Percentiles rank a stretch among this genome's conserved stretches.
Evolutionary conservation across 2,797 vertebrate genomes (phyloP).

Genomic region (Synaphobranchus kaupii): DNA sequence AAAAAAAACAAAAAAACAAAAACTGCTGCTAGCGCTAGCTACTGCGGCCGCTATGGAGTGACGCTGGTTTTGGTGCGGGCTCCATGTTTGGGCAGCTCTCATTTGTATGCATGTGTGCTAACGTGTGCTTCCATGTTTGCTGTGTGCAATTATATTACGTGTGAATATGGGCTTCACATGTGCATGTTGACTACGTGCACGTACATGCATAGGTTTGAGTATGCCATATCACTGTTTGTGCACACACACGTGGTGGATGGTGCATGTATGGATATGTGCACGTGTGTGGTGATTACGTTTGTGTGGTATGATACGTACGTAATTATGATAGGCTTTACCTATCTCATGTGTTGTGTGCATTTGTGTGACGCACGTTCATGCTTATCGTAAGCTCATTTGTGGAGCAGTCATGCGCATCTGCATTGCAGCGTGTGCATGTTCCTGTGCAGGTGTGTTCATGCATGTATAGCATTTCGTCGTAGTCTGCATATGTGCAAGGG

Average conservation of each 20-base stretch:
- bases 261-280: background rate
- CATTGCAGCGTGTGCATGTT: background rate
- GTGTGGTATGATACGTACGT: background rate
- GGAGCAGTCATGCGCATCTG: background rate
- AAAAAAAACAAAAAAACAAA: background rate
- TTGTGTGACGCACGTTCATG: background rate
- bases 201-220: background rate
- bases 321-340: too few relatives aligned
- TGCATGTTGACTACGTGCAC: background rate
- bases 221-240: background rate
- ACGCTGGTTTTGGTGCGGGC: background rate
- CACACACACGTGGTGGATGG: background rate
- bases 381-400: background rate
- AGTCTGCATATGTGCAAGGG: background rate
- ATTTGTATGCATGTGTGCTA: background rate
- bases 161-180: background rate
- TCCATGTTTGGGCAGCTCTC: background rate
- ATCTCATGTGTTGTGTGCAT: too few relatives aligned
- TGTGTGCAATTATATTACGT: background rate
- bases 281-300: too few relatives aligned
- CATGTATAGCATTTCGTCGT: background rate
- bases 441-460: background rate
- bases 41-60: background rate
- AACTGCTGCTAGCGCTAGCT: background rate
- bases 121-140: background rate